phyloP scores from a whole-genome alignment of 2,888 invertebrate genomes.

The Leptothorax acervorum region DNA sequence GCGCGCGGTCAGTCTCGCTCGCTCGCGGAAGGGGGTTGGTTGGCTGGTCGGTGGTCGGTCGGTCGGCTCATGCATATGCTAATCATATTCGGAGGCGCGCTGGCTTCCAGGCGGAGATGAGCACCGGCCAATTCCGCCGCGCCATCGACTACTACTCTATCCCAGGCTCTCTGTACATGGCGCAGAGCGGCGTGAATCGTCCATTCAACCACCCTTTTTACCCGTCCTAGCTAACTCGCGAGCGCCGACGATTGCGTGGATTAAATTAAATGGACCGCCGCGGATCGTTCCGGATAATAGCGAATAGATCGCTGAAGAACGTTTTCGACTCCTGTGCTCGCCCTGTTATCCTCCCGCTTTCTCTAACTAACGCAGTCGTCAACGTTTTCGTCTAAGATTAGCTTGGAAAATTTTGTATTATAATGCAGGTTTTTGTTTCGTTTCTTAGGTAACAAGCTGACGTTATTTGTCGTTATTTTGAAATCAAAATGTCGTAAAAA shows the following conservation, averaged over 20 bases:
- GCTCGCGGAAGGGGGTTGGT: slow-evolving; percentile 58
- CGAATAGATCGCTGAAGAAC: slow-evolving; percentile 29
- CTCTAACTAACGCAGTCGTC: background rate
- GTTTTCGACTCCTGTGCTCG: slow-evolving; percentile 23
- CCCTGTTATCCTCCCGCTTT: slow-evolving; percentile 17
- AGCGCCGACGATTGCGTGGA: slow-evolving; percentile 43
- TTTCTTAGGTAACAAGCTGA: too few species aligned
- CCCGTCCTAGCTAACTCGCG: slow-evolving; percentile 6
- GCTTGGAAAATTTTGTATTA: slow-evolving; percentile 1
- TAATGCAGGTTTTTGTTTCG: background rate
- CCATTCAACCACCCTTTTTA: slow-evolving; percentile 56
- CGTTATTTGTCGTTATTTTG: too few species aligned
- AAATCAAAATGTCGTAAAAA: too few species aligned
- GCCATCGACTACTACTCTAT: slow-evolving; percentile 70
- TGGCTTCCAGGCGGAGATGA: slow-evolving; percentile 77
- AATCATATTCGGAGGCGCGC: slow-evolving; percentile 81
- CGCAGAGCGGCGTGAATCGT: slow-evolving; percentile 51
- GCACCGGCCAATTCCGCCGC: slow-evolving; percentile 73
- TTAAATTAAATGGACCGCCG: slow-evolving; percentile 64
- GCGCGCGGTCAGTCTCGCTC: slow-evolving; percentile 41
- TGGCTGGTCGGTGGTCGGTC: slow-evolving; percentile 80
- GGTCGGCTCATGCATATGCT: slow-evolving; percentile 83
- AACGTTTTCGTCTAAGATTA: background rate
- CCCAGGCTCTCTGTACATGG: slow-evolving; percentile 36
- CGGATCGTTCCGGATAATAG: slow-evolving; percentile 28